Evolutionary conservation across 2,113 vertebrate species (phyloP), one percentile per base, ranked within the genome.

Genomic region (Argyrosomus japonicus): DNA sequence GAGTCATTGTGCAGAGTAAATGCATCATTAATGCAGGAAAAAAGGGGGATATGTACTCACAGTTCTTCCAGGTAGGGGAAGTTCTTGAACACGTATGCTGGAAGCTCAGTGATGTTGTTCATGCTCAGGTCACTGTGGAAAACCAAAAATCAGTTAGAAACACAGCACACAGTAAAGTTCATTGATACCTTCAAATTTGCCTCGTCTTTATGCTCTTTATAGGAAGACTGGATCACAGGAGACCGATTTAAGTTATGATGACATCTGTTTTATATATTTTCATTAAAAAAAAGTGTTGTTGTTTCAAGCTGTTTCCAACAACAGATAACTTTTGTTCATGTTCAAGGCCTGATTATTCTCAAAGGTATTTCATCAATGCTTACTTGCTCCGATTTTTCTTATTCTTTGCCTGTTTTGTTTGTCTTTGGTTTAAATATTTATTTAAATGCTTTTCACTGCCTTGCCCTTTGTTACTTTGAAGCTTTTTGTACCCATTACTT

Each of bases 31-130:
- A 71, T 25, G 2, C 21, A 64, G 73, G 65, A 62, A 65, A 64
- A 57, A 17, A 40, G 8, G 14, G 43, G 53, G 47, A 58, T 71
- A 81, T 91, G 94, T 94, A 98, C 98, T 99, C 93, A 99, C 98
- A 99, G 92, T 88, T 99, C 98, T 87, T 99, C 98, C 69, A 99
- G 96, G 83, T 97, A 99, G 43, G 97, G 96, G 56, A 99, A 96
- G 82, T 96, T 98, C 95, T 96, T 97, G 94, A 99, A 99, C 0
- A 97, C 96, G 77, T 97, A 94, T 73, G 98, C 97, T 84, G 97
- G 97, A 69, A 99, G 94, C 86, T 97, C 97, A 1, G 98, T 99
- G 92, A 99, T 98, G 93, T 99, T 99, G 93, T 99, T 99, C 98
- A 99, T 99, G 93, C 98, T 99, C 93, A 99, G 95, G 93, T 99